phyloP scores from a whole-genome alignment of 2,797 vertebrate species.

The Siniperca obscura region DNA sequence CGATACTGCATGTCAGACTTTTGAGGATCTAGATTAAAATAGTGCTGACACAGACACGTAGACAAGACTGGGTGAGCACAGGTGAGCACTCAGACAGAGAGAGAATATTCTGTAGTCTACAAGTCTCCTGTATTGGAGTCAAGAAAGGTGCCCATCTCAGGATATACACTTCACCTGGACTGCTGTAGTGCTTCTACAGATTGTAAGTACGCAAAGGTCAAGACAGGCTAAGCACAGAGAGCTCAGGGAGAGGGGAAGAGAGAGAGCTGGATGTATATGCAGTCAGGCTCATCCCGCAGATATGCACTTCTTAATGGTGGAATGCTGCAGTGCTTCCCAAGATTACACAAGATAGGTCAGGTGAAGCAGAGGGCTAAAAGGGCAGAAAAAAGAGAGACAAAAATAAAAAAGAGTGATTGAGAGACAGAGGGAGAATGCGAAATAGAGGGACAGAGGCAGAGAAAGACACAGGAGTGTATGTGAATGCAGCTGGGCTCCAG shows the following conservation, averaged over 20 bases:
- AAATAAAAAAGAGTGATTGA: conserved; percentile 1
- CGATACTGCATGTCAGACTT: background rate
- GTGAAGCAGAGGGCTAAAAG: conserved; percentile 9
- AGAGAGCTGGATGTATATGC: conserved; percentile 23
- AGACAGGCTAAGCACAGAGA: conserved; percentile 11
- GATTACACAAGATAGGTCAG: conserved; percentile 28
- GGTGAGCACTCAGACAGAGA: background rate
- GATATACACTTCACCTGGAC: conserved; percentile 24
- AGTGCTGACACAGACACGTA: background rate
- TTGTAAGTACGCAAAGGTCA: conserved; percentile 20
- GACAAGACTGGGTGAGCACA: background rate
- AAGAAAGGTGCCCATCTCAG: conserved; percentile 14
- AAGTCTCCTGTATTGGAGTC: background rate
- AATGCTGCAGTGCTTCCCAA: conserved; percentile 17
- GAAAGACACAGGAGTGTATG: conserved; percentile 4
- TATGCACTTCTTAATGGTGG: conserved; percentile 29
- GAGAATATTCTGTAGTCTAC: background rate
- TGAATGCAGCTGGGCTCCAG: conserved; percentile 1
- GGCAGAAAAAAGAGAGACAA: background rate
- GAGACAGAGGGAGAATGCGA: background rate
- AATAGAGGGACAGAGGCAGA: background rate
- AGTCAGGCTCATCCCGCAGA: conserved; percentile 28
- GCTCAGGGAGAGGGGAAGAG: background rate
- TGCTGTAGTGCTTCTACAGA: conserved; percentile 16
- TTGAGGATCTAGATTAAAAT: conserved; percentile 6